These are phyloP conservation scores for Drosophila rufa DNA, from an alignment of 1,140 invertebrate genomes.

Conservation along the genomic window DNA sequence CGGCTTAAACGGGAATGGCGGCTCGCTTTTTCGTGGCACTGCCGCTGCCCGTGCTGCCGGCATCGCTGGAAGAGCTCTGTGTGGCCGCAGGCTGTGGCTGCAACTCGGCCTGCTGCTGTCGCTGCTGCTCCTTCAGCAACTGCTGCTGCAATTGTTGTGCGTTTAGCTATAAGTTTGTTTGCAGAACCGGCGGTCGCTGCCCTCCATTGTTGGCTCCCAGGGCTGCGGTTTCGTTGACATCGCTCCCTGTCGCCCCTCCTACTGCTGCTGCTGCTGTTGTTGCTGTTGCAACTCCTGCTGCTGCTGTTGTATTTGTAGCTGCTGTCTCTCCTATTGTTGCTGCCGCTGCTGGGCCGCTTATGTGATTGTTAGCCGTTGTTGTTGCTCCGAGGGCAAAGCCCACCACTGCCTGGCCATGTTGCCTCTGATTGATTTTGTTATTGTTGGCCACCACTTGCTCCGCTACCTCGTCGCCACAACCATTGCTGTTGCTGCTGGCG, in stretches of 20 bases:
- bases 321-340: constrained; percentile 13
- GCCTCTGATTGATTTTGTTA: constrained; percentile 83
- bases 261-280: constrained; percentile 3
- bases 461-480: constrained; percentile 19
- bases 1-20: constrained; percentile 74
- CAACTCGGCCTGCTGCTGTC: constrained; percentile 44
- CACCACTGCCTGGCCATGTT: constrained; percentile 57
- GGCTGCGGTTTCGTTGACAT: constrained; percentile 28
- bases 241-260: constrained; percentile 8
- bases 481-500: constrained; percentile 3
- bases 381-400: constrained; percentile 14
- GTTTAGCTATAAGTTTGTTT: constrained; percentile 84
- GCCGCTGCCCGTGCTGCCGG: constrained; percentile 61
- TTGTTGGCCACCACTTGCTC: constrained; percentile 79
- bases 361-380: constrained; percentile 46
- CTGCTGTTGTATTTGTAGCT: constrained; percentile 10
- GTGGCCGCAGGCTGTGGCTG: constrained; percentile 20
- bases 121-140: constrained; percentile 66
- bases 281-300: background rate
- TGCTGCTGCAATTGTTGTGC: constrained; percentile 76
- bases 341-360: constrained; percentile 21
- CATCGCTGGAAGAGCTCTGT: constrained; percentile 58
- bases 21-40: constrained; percentile 68
- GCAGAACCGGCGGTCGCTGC: constrained; percentile 59
- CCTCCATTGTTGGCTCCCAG: constrained; percentile 27